Base-by-base conservation (phyloP, 2,797 vertebrate genomes). In the Smutsia gigantea region DNA sequence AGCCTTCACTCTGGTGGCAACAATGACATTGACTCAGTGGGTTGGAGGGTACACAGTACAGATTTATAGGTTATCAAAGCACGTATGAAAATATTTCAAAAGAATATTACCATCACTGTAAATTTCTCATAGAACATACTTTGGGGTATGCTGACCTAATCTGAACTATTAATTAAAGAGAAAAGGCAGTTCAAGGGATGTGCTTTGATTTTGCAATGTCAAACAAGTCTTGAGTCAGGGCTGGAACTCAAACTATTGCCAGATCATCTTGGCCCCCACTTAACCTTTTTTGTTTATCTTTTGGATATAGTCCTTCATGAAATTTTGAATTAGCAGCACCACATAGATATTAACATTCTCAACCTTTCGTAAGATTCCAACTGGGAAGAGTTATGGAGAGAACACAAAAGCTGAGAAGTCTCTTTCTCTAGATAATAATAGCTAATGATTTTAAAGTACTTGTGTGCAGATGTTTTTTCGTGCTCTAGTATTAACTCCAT, bases 191-290 rank as follows among this genome's bases (percentile, higher is more conserved):
- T 18, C 42, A 74, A 51, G 37, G 79, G 57, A 53, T 81, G 39
- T 78, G 37, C 34, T 93, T 95, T 93, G 77, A 93, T 87, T 91
- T 72, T 88, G 18, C 18, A 75, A 10, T 90, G 53, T 95, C 82
- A 85, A 82, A 68, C 31, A 66, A 84, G 49, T 79, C 64, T 83
- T 71, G 46, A 79, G 39, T 96, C 55, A 82, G 49, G 37, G 49
- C 18, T 72, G 87, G 59, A 94, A 78, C 63, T 9, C 39, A 53
- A 90, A 82, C 7, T 77, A 53, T 61, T 88, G 59, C 27, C 55
- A 69, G 34, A 69, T 81, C 27, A 71, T 85, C 72, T 85, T 94
- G 55, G 27, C 31, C 31, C 10, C 42, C 57, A 74, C 17, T 94
- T 93, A 90, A 83, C 7, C 25, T 71, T 71, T 78, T 82, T 37